Conservation (phyloP, 1,140 invertebrate species). For the Hyposmocoma kahamanoa region DNA sequence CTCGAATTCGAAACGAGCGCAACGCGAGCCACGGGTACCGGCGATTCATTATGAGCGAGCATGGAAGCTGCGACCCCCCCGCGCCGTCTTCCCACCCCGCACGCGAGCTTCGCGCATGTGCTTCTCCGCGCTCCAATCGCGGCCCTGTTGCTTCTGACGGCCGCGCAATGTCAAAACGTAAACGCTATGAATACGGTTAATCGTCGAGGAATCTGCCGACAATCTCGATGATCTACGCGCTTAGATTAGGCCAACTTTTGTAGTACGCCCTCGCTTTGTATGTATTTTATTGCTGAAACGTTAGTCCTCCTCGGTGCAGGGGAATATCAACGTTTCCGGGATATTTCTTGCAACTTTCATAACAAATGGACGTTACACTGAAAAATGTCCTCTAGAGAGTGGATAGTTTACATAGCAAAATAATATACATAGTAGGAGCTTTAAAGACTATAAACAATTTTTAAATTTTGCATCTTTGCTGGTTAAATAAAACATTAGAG, state of each 20-base stretch:
- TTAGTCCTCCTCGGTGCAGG: too few relatives aligned
- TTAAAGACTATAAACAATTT: too few relatives aligned
- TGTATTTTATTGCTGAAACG: too few relatives aligned
- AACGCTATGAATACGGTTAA: slow-evolving; percentile 67
- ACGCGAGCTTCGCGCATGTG: slow-evolving; percentile 37
- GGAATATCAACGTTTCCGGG: too few relatives aligned
- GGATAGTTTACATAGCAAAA: too few relatives aligned
- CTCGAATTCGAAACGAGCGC: slow-evolving; percentile 38
- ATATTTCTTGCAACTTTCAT: too few relatives aligned
- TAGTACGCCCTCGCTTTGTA: too few relatives aligned
- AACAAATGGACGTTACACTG: too few relatives aligned
- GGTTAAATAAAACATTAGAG: not conserved
- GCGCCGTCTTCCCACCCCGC: slow-evolving; percentile 18
- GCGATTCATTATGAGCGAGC: slow-evolving; percentile 64
- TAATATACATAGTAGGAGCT: too few relatives aligned
- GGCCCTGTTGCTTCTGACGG: slow-evolving; percentile 67
- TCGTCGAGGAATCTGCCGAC: slow-evolving; percentile 52
- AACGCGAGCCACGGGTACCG: slow-evolving; percentile 61
- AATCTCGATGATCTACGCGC: slow-evolving; percentile 44
- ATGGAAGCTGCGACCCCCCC: slow-evolving; percentile 51
- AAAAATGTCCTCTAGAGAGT: too few relatives aligned
- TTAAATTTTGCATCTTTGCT: too few relatives aligned
- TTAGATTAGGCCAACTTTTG: slow-evolving; percentile 35
- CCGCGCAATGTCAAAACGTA: slow-evolving; percentile 48
- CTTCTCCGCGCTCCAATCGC: slow-evolving; percentile 35